Conservation (phyloP, 1,140 invertebrate species). For the Drosophila bifasciata region DNA sequence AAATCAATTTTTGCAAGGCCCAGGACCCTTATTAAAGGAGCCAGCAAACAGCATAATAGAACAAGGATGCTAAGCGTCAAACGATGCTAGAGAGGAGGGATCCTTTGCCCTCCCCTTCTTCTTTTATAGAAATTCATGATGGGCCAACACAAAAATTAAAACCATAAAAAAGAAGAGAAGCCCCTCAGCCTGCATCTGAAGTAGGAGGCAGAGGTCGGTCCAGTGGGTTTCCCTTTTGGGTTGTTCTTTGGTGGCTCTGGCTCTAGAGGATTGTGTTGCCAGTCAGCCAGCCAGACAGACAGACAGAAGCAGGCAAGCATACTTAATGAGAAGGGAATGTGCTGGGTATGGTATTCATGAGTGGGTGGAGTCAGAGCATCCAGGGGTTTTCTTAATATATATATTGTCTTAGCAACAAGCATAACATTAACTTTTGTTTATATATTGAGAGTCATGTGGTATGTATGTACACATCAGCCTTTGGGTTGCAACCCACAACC, state of each 20-base stretch:
- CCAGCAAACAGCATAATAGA: constrained; percentile 39
- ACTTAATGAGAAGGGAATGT: constrained; percentile 51
- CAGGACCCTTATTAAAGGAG: background rate
- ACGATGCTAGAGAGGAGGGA: constrained; percentile 10
- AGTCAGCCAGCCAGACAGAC: background rate
- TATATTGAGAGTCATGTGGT: constrained; percentile 43
- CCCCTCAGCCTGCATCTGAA: constrained; percentile 26
- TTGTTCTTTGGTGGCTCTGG: background rate
- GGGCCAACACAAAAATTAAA: constrained; percentile 42
- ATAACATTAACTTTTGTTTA: constrained; percentile 48
- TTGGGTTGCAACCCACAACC: constrained; percentile 2
- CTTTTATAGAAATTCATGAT: constrained; percentile 46
- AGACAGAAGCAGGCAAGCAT: constrained; percentile 49
- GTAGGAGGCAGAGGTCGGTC: constrained; percentile 7
- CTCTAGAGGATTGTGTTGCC: constrained; percentile 7
- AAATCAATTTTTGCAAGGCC: constrained; percentile 64
- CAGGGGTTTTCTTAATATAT: constrained; percentile 22
- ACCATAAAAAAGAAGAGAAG: constrained; percentile 41
- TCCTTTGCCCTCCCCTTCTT: constrained; percentile 10
- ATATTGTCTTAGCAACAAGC: constrained; percentile 53
- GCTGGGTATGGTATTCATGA: constrained; percentile 3
- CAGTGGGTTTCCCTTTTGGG: background rate
- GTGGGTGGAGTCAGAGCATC: background rate
- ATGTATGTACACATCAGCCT: background rate
- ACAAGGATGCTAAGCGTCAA: constrained; percentile 32